Evolutionary conservation across 2,797 vertebrate genomes (phyloP).

Genomic region (Paguma larvata): DNA sequence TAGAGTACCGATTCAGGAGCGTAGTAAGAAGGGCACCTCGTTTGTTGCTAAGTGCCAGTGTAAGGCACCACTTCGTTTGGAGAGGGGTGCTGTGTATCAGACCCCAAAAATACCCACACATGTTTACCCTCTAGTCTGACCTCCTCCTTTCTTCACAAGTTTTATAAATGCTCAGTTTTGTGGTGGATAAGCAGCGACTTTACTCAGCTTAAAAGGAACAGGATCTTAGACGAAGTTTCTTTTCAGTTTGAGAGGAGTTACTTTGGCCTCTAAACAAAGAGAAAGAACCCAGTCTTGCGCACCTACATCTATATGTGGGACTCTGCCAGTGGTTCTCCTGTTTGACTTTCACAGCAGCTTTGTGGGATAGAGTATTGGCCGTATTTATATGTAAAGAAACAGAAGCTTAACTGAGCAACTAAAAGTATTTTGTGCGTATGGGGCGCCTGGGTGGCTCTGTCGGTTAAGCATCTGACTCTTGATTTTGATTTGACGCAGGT

Average conservation of each 20-base stretch:
- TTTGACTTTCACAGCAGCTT: not conserved
- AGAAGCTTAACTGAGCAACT: not conserved
- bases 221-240: not conserved
- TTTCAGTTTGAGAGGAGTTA: not conserved
- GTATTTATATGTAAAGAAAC: not conserved
- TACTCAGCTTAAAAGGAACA: constrained; percentile 24
- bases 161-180: not conserved
- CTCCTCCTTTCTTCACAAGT: not conserved
- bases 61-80: not conserved
- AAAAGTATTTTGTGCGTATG: not conserved
- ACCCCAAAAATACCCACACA: not conserved
- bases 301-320: not conserved
- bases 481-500: no score
- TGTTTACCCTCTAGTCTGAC: not conserved
- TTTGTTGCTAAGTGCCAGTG: not conserved
- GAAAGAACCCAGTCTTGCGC: not conserved
- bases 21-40: not conserved
- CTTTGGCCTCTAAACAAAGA: not conserved
- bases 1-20: not conserved
- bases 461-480: no score
- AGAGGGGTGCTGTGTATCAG: not conserved
- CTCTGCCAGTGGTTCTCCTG: not conserved
- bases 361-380: not conserved
- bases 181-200: not conserved
- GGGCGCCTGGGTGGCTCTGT: no score